These are phyloP conservation scores for Rhodophaea formosa DNA, from an alignment of 2,888 invertebrate species.

Conservation along the genomic window DNA sequence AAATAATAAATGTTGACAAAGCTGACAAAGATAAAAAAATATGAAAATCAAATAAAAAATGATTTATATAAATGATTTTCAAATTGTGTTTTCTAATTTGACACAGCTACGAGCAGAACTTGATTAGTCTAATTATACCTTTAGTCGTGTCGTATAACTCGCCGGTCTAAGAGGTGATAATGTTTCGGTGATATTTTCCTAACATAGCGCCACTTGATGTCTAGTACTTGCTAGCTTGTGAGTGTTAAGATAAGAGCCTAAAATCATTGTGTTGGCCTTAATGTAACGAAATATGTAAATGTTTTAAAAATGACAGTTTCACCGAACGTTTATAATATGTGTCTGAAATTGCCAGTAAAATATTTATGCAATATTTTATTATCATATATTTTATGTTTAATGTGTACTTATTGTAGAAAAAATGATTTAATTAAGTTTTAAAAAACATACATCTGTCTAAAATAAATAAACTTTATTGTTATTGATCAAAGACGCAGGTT, in stretches of 20 bases:
- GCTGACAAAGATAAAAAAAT: too few relatives aligned
- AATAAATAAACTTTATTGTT: too few relatives aligned
- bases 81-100: background rate
- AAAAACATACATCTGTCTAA: too few relatives aligned
- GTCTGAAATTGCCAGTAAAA: too few relatives aligned
- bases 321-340: background rate
- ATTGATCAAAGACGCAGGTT: too few relatives aligned
- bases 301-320: background rate
- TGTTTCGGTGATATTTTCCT: slow-evolving; percentile 29
- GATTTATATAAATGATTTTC: too few relatives aligned
- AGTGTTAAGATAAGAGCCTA: slow-evolving; percentile 25
- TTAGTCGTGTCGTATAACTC: background rate
- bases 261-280: slow-evolving; percentile 15
- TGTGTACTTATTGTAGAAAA: too few relatives aligned
- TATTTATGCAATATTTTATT: too few relatives aligned
- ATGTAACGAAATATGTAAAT: background rate
- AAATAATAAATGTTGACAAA: too few relatives aligned
- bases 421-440: too few relatives aligned
- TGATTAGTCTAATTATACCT: background rate
- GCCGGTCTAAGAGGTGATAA: slow-evolving; percentile 15
- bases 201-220: slow-evolving; percentile 33
- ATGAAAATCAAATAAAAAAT: too few relatives aligned
- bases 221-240: slow-evolving; percentile 66
- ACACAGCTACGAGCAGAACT: background rate
- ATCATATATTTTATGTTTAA: too few relatives aligned